phyloP scores from a whole-genome alignment of 2,797 vertebrate genomes.

The Takifugu ocellatus region DNA sequence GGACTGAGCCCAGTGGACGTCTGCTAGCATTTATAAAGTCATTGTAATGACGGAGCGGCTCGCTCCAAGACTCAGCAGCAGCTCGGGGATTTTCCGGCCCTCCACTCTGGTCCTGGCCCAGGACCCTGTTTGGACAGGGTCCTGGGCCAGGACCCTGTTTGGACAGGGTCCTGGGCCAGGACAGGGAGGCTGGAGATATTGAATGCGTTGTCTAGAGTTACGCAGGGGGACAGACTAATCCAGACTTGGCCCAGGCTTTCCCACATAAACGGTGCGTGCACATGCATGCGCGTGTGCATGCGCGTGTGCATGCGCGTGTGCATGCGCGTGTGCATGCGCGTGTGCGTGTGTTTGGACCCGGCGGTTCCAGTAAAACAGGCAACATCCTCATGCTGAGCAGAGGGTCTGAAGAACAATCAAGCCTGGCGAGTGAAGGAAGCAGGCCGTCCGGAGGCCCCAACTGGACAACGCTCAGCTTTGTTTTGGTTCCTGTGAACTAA shows the following conservation, averaged over 20 bases:
- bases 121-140: conserved; percentile 70
- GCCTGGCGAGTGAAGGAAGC: conserved; percentile 71
- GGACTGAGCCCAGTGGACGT: conserved; percentile 38
- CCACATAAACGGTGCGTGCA: conserved; percentile 75
- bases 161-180: conserved; percentile 65
- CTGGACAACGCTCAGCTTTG: conserved; percentile 58
- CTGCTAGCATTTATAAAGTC: conserved; percentile 64
- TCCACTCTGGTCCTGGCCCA: conserved; percentile 51
- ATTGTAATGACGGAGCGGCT: conserved; percentile 57
- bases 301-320: conserved; percentile 6
- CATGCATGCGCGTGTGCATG: conserved; percentile 19
- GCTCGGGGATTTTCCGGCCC: conserved; percentile 73
- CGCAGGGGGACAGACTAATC: conserved; percentile 78
- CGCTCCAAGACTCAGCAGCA: conserved; percentile 53
- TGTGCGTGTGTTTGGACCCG: conserved; percentile 17
- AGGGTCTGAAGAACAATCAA: conserved; percentile 70
- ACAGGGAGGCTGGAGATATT: conserved; percentile 75
- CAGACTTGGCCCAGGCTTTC: conserved; percentile 79
- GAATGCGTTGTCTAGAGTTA: conserved; percentile 80
- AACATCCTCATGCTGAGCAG: conserved; percentile 76
- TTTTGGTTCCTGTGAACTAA: conserved; percentile 48
- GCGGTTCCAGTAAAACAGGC: conserved; percentile 62
- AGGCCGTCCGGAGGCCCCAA: conserved; percentile 65
- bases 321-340: conserved; percentile 6
- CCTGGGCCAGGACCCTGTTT: conserved; percentile 69